Percentiles rank a stretch among this genome's conserved stretches.
These are phyloP conservation scores for Lichenostomus cassidix DNA, from an alignment of 2,113 vertebrate species.

Conservation along the genomic window DNA sequence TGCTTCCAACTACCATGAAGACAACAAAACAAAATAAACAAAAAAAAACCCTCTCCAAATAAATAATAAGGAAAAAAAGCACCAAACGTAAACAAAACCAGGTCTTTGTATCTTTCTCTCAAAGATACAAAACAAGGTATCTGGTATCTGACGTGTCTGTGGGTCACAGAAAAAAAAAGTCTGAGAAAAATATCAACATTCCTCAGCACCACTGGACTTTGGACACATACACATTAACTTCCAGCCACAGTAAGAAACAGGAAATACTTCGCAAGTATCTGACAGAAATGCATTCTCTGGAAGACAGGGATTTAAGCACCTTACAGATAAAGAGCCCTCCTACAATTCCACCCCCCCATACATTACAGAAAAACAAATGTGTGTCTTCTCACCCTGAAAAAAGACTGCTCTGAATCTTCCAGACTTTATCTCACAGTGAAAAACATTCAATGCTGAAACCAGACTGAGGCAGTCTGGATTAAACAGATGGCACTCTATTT, in stretches of 20 bases:
- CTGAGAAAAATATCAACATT: not conserved
- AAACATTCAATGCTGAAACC: conserved; percentile 11
- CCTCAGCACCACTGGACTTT: not conserved
- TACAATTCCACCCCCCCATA: not conserved
- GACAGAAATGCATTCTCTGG: not conserved
- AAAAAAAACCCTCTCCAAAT: not conserved
- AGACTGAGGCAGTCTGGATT: conserved; percentile 33
- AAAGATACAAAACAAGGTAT: not conserved
- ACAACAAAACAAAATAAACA: not conserved
- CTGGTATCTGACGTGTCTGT: not conserved
- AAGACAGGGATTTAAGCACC: not conserved
- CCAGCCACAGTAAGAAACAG: not conserved
- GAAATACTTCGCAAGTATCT: not conserved
- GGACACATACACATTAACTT: not conserved
- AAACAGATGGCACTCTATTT: conserved; percentile 48
- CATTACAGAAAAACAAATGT: not conserved
- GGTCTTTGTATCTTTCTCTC: not conserved
- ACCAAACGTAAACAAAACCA: not conserved
- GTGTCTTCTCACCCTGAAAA: not conserved
- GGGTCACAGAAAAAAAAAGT: not conserved
- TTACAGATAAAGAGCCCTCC: not conserved
- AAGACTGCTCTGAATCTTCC: not conserved
- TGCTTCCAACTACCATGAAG: not conserved
- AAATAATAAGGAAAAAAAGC: not conserved
- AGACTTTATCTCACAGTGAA: conserved; percentile 2